These are phyloP conservation scores for Drosophila kohkoa DNA, from an alignment of 1,140 invertebrate species.

Conservation along the genomic window DNA sequence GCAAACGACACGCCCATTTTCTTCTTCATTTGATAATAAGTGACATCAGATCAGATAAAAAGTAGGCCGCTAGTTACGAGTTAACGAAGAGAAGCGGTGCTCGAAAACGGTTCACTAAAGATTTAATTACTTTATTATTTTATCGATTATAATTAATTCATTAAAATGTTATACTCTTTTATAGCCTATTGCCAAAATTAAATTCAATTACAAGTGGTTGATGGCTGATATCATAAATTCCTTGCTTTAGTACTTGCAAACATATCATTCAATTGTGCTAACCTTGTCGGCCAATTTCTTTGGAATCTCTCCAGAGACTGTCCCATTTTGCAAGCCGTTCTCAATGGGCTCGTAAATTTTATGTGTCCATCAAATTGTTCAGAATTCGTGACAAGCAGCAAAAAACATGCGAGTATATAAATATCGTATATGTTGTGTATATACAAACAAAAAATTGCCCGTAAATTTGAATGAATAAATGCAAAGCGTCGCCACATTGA, in stretches of 20 bases:
- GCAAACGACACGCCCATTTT: too few species aligned
- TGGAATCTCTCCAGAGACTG: slow-evolving; percentile 8
- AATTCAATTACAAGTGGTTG: background rate
- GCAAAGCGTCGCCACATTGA: slow-evolving; percentile 42
- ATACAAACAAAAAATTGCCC: slow-evolving; percentile 15
- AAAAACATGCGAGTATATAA: background rate
- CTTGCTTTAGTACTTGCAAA: background rate
- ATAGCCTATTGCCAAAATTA: background rate
- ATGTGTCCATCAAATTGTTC: slow-evolving; percentile 43
- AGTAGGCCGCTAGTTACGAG: too few species aligned
- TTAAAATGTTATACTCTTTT: background rate
- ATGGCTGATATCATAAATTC: slow-evolving; percentile 4
- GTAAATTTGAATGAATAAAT: slow-evolving; percentile 53
- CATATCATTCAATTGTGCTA: slow-evolving; percentile 32
- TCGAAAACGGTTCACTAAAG: too few species aligned
- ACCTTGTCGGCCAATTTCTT: slow-evolving; percentile 44
- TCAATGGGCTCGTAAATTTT: slow-evolving; percentile 42
- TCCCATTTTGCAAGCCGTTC: slow-evolving; percentile 22
- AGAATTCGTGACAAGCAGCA: slow-evolving; percentile 5
- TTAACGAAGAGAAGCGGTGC: too few species aligned
- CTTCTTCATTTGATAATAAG: too few species aligned
- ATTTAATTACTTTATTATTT: too few species aligned
- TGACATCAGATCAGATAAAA: too few species aligned
- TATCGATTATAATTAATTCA: background rate
- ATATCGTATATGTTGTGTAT: background rate